Evolutionary conservation across 2,113 vertebrate species (phyloP).

Genomic region (Aythya baeri): DNA sequence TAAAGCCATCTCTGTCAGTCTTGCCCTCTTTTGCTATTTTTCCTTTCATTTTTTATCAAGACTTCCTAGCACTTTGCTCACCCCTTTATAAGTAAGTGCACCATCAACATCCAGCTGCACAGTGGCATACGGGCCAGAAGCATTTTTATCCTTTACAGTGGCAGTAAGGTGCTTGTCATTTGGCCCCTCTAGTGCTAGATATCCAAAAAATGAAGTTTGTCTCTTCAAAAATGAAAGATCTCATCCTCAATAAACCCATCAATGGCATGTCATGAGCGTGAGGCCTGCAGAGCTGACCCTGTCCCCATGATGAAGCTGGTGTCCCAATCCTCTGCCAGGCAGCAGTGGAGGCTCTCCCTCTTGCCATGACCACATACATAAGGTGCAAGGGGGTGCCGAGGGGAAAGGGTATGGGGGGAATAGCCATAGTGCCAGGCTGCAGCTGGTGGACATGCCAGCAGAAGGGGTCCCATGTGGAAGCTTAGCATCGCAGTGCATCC

Average conservation of each 20-base stretch:
- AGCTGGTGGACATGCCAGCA: not conserved
- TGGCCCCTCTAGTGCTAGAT: not conserved
- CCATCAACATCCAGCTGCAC: not conserved
- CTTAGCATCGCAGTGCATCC: not conserved
- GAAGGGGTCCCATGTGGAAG: not conserved
- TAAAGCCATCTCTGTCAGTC: not conserved
- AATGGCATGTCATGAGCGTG: fast-evolving
- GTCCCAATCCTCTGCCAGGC: too few relatives aligned
- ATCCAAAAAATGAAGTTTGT: not conserved
- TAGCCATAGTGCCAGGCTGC: not conserved
- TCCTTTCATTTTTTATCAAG: not conserved
- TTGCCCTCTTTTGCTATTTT: not conserved
- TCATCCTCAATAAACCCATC: fast-evolving
- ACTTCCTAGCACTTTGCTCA: not conserved
- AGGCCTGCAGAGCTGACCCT: not conserved
- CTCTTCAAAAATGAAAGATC: not conserved
- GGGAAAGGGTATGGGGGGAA: not conserved
- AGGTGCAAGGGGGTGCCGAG: not conserved
- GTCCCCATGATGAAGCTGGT: not conserved
- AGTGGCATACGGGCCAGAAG: not conserved
- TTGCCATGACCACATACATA: not conserved
- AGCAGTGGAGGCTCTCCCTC: not conserved
- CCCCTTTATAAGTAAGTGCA: not conserved
- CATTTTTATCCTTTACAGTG: not conserved
- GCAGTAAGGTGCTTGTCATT: not conserved